phyloP scores from a whole-genome alignment of 92 coral and sea anemone genomes.

The Zoanthus sansibaricus region DNA sequence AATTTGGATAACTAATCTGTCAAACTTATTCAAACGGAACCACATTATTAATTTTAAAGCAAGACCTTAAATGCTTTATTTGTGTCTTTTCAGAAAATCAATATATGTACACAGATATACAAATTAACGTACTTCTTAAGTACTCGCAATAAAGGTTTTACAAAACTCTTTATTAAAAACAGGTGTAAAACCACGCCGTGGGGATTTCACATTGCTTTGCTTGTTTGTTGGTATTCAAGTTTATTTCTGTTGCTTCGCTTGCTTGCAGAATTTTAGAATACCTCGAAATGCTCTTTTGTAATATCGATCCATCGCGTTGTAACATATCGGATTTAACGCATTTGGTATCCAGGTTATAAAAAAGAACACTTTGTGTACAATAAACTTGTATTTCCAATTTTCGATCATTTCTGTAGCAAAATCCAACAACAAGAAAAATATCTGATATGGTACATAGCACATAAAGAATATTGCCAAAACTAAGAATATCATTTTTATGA shows the following conservation, averaged over 20 bases:
- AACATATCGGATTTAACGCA: conserved; percentile 69
- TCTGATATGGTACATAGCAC: conserved; percentile 76
- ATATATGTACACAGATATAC: too few species aligned
- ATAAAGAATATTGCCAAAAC: conserved; percentile 61
- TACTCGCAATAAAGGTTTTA: too few species aligned
- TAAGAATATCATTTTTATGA: conserved; percentile 64
- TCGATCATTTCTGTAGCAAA: conserved; percentile 42
- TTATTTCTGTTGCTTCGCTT: not conserved
- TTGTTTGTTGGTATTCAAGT: not conserved
- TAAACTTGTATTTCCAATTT: conserved; percentile 53
- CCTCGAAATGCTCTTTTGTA: conserved; percentile 55
- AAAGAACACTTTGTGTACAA: conserved; percentile 44
- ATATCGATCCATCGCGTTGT: conserved; percentile 67
- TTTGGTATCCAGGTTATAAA: conserved; percentile 73
- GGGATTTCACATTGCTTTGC: not conserved
- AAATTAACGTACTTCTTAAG: too few species aligned
- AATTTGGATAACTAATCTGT: too few species aligned
- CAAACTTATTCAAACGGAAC: too few species aligned
- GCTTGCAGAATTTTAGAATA: not conserved
- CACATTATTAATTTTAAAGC: too few species aligned
- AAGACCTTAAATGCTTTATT: too few species aligned
- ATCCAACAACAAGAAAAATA: conserved; percentile 61
- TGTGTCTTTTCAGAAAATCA: too few species aligned
- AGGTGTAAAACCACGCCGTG: not conserved
- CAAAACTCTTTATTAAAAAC: too few species aligned